A percentile compares a stretch with the other conserved stretches of the same genome.
These are phyloP conservation scores for Nipponacmea schrenckii DNA, from an alignment of 2,888 invertebrate species.

Conservation along the genomic window DNA sequence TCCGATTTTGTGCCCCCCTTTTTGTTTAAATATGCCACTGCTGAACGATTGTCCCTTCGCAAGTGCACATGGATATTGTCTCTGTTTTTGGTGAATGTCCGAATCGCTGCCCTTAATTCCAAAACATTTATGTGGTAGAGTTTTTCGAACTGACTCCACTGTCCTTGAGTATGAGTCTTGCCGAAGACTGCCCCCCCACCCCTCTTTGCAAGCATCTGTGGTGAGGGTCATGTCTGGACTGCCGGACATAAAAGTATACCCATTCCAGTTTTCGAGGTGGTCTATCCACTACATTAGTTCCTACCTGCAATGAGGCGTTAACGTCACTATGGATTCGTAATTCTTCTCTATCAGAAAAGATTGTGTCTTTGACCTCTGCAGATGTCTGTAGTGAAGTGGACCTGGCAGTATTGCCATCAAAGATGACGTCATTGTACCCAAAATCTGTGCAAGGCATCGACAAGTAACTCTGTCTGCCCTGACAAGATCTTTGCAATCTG, in stretches of 20 bases:
- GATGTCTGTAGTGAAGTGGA: slow-evolving; percentile 19
- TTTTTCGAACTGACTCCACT: slow-evolving; percentile 13
- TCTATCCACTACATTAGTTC: slow-evolving; percentile 20
- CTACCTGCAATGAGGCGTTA: slow-evolving; percentile 3
- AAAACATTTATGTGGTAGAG: slow-evolving; percentile 16
- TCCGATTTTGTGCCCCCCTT: slow-evolving; percentile 15
- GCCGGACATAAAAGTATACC: neutral
- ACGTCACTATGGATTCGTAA: neutral
- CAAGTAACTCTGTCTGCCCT: neutral
- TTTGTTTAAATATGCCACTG: slow-evolving; percentile 24
- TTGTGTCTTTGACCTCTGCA: slow-evolving; percentile 21
- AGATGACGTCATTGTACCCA: slow-evolving; percentile 16
- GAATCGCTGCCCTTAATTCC: slow-evolving; percentile 21
- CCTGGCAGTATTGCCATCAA: slow-evolving; percentile 14
- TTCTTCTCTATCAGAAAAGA: neutral
- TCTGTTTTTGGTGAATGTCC: slow-evolving; percentile 19
- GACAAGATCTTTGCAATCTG: slow-evolving; percentile 12
- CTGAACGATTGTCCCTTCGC: slow-evolving; percentile 17
- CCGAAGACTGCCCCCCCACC: slow-evolving; percentile 25
- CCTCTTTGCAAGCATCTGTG: slow-evolving; percentile 13
- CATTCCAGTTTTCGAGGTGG: slow-evolving; percentile 13
- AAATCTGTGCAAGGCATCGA: neutral
- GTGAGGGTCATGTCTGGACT: slow-evolving; percentile 10
- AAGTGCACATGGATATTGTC: slow-evolving; percentile 15
- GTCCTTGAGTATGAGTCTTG: neutral